phyloP scores from a whole-genome alignment of 1,140 invertebrate genomes.

The Monomorium pharaonis region DNA sequence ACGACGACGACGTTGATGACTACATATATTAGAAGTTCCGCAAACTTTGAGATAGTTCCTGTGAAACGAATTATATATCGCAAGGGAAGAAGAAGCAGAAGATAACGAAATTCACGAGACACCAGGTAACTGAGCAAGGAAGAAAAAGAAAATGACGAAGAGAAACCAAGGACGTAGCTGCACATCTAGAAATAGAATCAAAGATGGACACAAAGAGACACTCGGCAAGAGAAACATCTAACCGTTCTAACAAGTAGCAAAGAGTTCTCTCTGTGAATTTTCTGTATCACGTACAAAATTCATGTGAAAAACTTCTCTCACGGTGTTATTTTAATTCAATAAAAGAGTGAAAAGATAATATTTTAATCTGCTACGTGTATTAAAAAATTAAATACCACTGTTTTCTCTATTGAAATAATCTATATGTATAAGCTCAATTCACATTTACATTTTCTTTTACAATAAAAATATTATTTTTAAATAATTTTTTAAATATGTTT shows the following conservation, averaged over 20 bases:
- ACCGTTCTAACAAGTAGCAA: background rate
- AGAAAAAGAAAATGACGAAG: slow-evolving; percentile 1
- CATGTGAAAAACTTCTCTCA: background rate
- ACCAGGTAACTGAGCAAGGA: slow-evolving; percentile 23
- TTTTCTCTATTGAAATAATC: background rate
- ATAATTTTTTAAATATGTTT: background rate
- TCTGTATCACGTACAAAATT: background rate
- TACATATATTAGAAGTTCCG: slow-evolving; percentile 41
- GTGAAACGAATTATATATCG: slow-evolving; percentile 2
- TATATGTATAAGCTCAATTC: background rate
- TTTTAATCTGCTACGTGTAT: too few relatives aligned
- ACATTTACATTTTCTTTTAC: background rate
- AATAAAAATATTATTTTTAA: background rate
- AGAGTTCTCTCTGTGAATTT: background rate
- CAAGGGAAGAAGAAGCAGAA: background rate
- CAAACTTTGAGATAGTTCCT: slow-evolving; percentile 33
- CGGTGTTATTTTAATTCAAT: background rate
- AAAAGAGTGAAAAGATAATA: background rate
- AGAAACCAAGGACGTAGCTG: background rate
- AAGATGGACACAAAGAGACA: slow-evolving; percentile 4
- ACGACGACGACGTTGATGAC: background rate
- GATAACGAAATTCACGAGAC: slow-evolving; percentile 53
- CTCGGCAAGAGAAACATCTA: background rate
- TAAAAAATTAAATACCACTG: too few relatives aligned
- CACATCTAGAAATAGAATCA: slow-evolving; percentile 34